phyloP scores from a whole-genome alignment of 2,113 vertebrate genomes.

The Sinosuthora webbiana region DNA sequence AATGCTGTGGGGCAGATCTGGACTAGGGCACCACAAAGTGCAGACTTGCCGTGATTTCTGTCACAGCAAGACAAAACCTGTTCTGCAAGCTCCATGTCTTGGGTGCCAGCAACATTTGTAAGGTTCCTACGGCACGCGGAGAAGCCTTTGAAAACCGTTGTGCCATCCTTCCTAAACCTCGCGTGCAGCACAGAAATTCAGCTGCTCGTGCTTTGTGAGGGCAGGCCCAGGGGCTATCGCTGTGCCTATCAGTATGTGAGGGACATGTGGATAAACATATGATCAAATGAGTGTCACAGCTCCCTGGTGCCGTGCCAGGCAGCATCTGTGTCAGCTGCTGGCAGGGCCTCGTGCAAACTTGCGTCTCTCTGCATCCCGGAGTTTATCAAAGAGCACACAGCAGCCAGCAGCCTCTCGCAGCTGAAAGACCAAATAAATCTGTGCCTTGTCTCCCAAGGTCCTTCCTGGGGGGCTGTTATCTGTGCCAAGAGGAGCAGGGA shows the following conservation, averaged over 20 bases:
- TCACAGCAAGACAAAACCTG: not conserved
- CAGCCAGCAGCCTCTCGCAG: not conserved
- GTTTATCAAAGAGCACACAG: conserved; percentile 7
- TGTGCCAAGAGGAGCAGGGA: not conserved
- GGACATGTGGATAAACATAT: conserved; percentile 34
- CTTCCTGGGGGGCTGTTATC: not conserved
- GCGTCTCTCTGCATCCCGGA: not conserved
- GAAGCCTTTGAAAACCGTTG: not conserved
- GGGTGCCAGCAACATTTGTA: not conserved
- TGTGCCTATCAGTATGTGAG: not conserved
- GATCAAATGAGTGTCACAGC: conserved; percentile 24
- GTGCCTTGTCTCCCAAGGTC: conserved; percentile 28
- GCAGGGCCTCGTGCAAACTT: not conserved
- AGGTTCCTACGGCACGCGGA: not conserved
- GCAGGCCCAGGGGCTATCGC: conserved; percentile 8
- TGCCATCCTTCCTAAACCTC: not conserved
- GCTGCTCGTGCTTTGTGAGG: not conserved
- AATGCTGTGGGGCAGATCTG: not conserved
- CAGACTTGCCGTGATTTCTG: not conserved
- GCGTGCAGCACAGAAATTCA: not conserved
- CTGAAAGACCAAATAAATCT: conserved; percentile 41
- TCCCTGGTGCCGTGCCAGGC: conserved; percentile 30
- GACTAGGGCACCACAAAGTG: not conserved
- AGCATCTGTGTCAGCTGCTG: conserved; percentile 57
- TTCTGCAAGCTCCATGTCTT: not conserved